Evolutionary conservation across 2,113 vertebrate species (phyloP).

Genomic region (Columba livia): DNA sequence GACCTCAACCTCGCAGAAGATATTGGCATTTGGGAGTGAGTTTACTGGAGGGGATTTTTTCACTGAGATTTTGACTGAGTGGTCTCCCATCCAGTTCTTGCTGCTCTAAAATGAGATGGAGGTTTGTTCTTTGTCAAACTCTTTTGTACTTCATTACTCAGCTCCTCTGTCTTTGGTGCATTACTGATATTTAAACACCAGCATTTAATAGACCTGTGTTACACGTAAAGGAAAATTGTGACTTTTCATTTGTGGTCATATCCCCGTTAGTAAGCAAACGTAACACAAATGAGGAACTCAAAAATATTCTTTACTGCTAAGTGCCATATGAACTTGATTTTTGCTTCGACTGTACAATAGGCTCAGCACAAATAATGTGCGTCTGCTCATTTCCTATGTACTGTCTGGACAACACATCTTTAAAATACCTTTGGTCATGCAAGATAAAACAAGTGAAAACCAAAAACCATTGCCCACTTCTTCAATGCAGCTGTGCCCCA

Average conservation of each 20-base stretch:
- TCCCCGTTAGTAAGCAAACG: neutral
- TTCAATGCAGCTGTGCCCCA: neutral
- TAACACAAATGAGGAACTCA: neutral
- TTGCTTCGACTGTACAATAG: neutral
- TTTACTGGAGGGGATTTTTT: neutral
- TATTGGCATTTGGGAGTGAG: neutral
- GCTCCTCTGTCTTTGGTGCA: neutral
- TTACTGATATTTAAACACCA: neutral
- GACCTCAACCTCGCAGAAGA: neutral
- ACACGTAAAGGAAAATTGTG: neutral
- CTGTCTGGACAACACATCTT: neutral
- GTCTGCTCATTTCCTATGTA: neutral
- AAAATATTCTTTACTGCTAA: neutral
- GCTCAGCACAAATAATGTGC: accelerated
- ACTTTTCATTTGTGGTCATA: neutral
- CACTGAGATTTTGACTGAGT: neutral
- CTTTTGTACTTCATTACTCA: neutral
- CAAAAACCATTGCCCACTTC: neutral
- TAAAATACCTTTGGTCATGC: neutral
- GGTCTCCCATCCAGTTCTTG: neutral
- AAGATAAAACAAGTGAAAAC: neutral
- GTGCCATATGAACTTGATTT: neutral
- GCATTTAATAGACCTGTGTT: neutral
- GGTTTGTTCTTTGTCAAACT: neutral
- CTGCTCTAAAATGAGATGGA: accelerated